A percentile compares a stretch with the other conserved stretches of the same genome.
These are phyloP conservation scores for Eucidaris tribuloides DNA, from an alignment of 35 echinoderm and acorn worm species.

Conservation along the genomic window DNA sequence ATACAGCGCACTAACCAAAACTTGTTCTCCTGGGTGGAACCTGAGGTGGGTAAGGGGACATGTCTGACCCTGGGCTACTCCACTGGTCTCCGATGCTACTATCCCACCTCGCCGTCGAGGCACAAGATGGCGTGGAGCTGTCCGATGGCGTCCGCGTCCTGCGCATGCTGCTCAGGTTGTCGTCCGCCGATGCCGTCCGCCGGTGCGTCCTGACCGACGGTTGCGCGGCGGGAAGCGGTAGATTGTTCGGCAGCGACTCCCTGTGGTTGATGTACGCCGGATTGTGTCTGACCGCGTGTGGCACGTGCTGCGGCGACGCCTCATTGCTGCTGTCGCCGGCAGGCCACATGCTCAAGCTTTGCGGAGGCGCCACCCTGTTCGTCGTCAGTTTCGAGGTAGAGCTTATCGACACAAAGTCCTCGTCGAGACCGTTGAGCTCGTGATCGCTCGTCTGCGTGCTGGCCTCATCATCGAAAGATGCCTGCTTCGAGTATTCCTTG, in stretches of 20 bases:
- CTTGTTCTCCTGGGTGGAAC: conserved; percentile 60
- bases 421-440: conserved; percentile 12
- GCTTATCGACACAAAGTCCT: conserved; percentile 16
- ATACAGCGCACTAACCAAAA: conserved; percentile 38
- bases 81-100: conserved; percentile 45
- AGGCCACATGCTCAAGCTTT: not conserved
- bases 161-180: conserved; percentile 63
- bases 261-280: conserved; percentile 31
- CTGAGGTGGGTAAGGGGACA: conserved; percentile 60
- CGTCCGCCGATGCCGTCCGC: conserved; percentile 77
- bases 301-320: not conserved
- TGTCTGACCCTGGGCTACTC: conserved; percentile 62
- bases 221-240: not conserved
- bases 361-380: conserved; percentile 3
- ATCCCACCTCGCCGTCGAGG: conserved; percentile 26
- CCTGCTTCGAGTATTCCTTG: conserved; percentile 47
- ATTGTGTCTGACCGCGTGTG: conserved; percentile 38
- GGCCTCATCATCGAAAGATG: conserved; percentile 22
- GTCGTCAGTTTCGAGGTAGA: conserved; percentile 7
- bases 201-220: conserved; percentile 47
- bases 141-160: conserved; percentile 81
- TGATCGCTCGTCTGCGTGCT: conserved; percentile 28
- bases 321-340: conserved; percentile 20
- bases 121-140: conserved; percentile 65
- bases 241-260: conserved; percentile 20